A percentile compares a stretch with the other conserved stretches of the same genome.
phyloP scores from a whole-genome alignment of 2,113 vertebrate species.

The Nannobrachium achirus region DNA sequence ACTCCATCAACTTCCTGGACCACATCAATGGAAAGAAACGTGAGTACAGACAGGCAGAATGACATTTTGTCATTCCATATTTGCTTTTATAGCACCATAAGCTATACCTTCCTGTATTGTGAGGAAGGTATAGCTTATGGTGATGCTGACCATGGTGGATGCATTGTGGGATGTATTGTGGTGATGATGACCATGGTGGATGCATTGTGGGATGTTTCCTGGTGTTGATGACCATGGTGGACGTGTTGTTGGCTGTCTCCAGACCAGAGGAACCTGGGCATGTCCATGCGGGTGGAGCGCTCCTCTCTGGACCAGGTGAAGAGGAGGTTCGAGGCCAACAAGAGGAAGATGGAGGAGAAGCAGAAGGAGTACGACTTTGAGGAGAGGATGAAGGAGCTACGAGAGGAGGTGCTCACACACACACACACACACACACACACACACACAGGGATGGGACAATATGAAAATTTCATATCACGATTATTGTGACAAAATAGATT shows the following conservation, averaged over 20 bases:
- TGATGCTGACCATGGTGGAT: too few relatives aligned
- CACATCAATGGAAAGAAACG: conserved; percentile 99
- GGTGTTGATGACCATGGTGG: not conserved
- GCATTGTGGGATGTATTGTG: too few relatives aligned
- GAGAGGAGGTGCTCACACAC: conserved; percentile 87
- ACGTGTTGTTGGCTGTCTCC: not conserved
- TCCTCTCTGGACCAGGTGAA: conserved; percentile 98
- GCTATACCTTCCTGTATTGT: too few relatives aligned
- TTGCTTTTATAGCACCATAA: too few relatives aligned
- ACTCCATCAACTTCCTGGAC: conserved; percentile 98
- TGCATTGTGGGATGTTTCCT: too few relatives aligned
- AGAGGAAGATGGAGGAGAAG: conserved; percentile 98
- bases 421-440: too few relatives aligned
- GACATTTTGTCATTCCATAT: too few relatives aligned
- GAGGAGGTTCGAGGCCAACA: conserved; percentile 96
- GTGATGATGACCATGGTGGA: too few relatives aligned
- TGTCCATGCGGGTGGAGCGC: conserved; percentile 98
- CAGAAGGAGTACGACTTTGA: conserved; percentile 99
- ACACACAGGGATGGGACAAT: too few relatives aligned
- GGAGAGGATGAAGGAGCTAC: conserved; percentile 96
- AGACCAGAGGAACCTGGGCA: conserved; percentile 98
- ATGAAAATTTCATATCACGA: too few relatives aligned
- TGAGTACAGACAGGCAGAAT: conserved; percentile 73
- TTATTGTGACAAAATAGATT: too few relatives aligned
- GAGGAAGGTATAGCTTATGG: too few relatives aligned